Evolutionary conservation across 2,113 vertebrate species (phyloP).

Genomic region (Perca flavescens): DNA sequence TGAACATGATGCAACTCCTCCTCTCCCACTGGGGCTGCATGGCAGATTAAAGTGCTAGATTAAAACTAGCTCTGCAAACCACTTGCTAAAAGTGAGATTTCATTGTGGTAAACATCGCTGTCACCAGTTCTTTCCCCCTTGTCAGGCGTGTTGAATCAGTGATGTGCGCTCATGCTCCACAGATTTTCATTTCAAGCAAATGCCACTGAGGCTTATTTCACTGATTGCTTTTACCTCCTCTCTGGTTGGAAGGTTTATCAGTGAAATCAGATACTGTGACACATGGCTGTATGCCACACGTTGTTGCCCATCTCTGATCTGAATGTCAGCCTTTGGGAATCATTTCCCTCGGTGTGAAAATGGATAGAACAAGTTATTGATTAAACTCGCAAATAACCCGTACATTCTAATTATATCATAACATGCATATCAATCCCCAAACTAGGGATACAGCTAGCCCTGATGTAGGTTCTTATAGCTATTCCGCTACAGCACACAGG

Average conservation of each 20-base stretch:
- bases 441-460: neutral
- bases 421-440: neutral
- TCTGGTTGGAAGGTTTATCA: constrained; percentile 50
- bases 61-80: neutral
- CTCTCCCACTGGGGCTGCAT: neutral
- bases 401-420: constrained; percentile 3
- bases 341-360: neutral
- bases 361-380: neutral
- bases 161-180: constrained; percentile 16
- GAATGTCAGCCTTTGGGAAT: constrained; percentile 10
- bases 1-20: neutral
- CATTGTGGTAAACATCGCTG: constrained; percentile 9
- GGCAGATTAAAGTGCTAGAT: constrained; percentile 8
- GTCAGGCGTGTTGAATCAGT: constrained; percentile 36
- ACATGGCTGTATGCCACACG: constrained; percentile 35
- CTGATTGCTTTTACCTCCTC: constrained; percentile 47
- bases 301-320: constrained; percentile 17
- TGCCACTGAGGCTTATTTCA: constrained; percentile 56
- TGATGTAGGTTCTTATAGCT: neutral
- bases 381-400: too few species aligned
- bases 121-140: neutral
- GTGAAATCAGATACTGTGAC: constrained; percentile 52
- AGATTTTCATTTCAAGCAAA: constrained; percentile 57
- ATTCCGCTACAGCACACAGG: neutral
- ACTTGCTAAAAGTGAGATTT: constrained; percentile 2